Base-by-base conservation (phyloP, 2,797 vertebrate species). In the Alectoris magna region DNA sequence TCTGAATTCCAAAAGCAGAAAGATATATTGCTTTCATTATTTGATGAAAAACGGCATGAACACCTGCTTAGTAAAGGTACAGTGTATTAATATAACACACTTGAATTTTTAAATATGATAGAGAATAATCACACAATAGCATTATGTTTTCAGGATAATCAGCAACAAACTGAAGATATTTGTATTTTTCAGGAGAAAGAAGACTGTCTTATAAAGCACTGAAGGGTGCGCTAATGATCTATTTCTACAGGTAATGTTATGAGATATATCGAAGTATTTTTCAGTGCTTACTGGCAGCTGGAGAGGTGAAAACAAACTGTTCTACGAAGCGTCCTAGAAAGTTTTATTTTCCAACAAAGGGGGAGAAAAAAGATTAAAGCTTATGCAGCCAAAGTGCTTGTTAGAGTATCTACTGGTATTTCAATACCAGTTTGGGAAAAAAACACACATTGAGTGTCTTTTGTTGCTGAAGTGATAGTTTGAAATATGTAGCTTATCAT, bases 201-300 rank as follows among this genome's bases (percentile, higher is more conserved):
- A 95, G 99, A 56, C 71, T 99, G 38, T 99, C 99, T 12, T 99
- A 99, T 94, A 98, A 98, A 96, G 99, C 99, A 59, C 97, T 99
- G 41, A 98, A 99, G 94, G 99, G 99, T 23, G 99, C 99, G 58
- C 96, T 99, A 95, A 99, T 99, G 99, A 99, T 99, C 93, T 98
- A 98, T 95, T 99, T 99, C 97, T 99, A 99, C 98, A 99, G 99
- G 99, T 99, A 87, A 68, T 6, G 11, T 7, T 96, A 87, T 66
- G 69, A 44, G 16, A 43, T 36, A 15, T 7, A 22, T 78, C 46
- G 14, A 41, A 36, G 16, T 8, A 22, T 78, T 46, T 46, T 62
- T 43, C 56, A 86, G 14, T 43, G 26, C 43, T 46, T 76, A 23
- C 15, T 67, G 79, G 21, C 41, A 75, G 59, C 29, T 67, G 69